These are phyloP conservation scores for Temnothorax nylanderi DNA, from an alignment of 1,140 invertebrate species.

Conservation along the genomic window DNA sequence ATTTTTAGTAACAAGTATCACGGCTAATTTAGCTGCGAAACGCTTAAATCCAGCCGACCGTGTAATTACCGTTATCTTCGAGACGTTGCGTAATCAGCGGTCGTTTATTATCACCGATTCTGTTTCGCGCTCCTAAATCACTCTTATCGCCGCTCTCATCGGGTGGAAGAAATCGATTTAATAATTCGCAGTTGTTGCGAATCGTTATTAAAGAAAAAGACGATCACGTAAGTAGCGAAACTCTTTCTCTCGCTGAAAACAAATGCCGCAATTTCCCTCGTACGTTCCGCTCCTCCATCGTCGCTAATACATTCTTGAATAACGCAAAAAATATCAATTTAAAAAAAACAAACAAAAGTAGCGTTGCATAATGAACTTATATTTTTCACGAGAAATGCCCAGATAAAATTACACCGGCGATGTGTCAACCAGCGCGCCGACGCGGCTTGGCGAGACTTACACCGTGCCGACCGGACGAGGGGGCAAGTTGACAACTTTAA, in stretches of 20 bases:
- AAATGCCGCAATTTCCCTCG: background rate
- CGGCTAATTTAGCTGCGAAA: constrained; percentile 47
- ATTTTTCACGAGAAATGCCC: background rate
- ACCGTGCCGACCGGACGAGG: constrained; percentile 16
- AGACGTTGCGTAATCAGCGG: constrained; percentile 53
- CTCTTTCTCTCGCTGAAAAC: background rate
- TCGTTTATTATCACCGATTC: constrained; percentile 56
- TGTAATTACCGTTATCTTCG: constrained; percentile 59
- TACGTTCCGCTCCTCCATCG: background rate
- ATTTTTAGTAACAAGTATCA: constrained; percentile 26
- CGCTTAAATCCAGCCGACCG: constrained; percentile 45
- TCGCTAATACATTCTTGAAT: background rate
- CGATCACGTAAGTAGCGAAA: background rate
- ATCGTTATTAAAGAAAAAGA: constrained; percentile 34
- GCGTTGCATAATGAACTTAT: background rate
- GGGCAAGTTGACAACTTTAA: constrained; percentile 71
- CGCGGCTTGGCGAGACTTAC: constrained; percentile 53
- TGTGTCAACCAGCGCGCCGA: constrained; percentile 23
- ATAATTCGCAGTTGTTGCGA: constrained; percentile 30
- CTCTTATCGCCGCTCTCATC: constrained; percentile 42
- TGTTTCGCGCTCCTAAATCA: constrained; percentile 51
- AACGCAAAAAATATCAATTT: background rate
- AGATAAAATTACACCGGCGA: constrained; percentile 25
- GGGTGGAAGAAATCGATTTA: constrained; percentile 45
- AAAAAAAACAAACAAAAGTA: background rate